Evolutionary conservation across 1,140 invertebrate genomes (phyloP), one percentile per base, ranked within the genome.

Genomic region (Drosophila bipectinata): DNA sequence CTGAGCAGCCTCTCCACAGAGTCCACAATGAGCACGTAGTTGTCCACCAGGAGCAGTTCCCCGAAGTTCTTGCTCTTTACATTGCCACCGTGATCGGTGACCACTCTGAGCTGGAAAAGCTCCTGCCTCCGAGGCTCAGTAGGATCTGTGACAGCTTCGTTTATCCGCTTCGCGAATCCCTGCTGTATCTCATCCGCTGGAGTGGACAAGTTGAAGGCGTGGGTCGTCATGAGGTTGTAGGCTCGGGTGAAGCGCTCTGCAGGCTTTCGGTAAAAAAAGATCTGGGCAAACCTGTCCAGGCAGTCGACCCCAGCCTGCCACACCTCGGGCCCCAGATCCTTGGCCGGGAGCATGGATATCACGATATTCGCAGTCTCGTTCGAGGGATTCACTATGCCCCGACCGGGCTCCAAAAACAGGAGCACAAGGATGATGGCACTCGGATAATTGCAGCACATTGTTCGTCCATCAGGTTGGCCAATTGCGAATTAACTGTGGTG

Each of bases 1-100:
- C n/a, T 34, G 0, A 53, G 52, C 8, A 91, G 28, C 0, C 73
- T 57, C 5, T 73, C 54, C 47, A 83, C 44, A 1, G 62, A 72
- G 58, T 91, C 85, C 12, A 85, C 66, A 0, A 91, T 41, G 21
- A 91, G 83, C 3, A 92, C 72, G 47, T 92, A 91, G 66, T 83
- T 89, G 51, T 91, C 88, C 2, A 75, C 41, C 37, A 77, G 52
- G 2, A 91, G 62, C 9, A 89, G 24, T 8, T 79, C 72, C 0
- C 80, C 78, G 3, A 75, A 72, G 12, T 8, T 44, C 21, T 53
- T 53, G 26, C 4, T 15, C 10, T 28, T 54, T 6, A 32, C 8
- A 0, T 18, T 6, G 0, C 7, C 34, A 0, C 12, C 4, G 4
- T 49, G 54, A 68, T 90, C 79, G n/a, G 74, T 73, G 14, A 91